phyloP scores from a whole-genome alignment of 2,888 invertebrate species.

The Cetonia aurata region DNA sequence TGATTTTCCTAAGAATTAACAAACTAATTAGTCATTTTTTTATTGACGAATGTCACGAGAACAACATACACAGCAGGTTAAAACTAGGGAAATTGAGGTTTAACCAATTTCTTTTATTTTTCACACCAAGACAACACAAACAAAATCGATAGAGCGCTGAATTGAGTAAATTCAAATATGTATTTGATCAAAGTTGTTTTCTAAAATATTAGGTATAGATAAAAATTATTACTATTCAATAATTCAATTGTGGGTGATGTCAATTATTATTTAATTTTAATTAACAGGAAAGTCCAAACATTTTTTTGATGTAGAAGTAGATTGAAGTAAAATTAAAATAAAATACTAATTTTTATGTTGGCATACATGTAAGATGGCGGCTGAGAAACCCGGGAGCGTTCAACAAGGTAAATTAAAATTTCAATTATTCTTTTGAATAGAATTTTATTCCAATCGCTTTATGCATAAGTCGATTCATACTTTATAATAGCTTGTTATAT shows the following conservation, averaged over 20 bases:
- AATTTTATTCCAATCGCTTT: constrained; percentile 37
- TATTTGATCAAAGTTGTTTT: no score
- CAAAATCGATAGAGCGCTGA: not conserved
- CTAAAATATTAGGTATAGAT: no score
- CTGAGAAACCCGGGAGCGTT: constrained; percentile 74
- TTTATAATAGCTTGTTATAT: not conserved
- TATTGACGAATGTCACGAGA: constrained; percentile 52
- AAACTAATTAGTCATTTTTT: constrained; percentile 52
- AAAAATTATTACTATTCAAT: no score
- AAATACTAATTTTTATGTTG: constrained; percentile 53
- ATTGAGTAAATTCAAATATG: not conserved
- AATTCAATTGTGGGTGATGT: no score
- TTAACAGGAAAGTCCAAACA: not conserved
- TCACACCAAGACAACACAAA: not conserved
- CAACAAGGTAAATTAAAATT: constrained; percentile 70
- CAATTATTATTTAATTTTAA: no score
- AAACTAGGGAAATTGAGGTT: constrained; percentile 44
- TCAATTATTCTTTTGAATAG: constrained; percentile 53
- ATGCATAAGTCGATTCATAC: not conserved
- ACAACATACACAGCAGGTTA: constrained; percentile 51
- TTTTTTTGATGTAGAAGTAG: not conserved
- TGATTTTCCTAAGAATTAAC: constrained; percentile 49
- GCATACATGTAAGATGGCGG: constrained; percentile 72
- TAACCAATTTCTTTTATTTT: not conserved
- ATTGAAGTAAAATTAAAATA: not conserved